These are phyloP conservation scores for Philaethria dido DNA, from an alignment of 2,888 invertebrate species.

Conservation along the genomic window DNA sequence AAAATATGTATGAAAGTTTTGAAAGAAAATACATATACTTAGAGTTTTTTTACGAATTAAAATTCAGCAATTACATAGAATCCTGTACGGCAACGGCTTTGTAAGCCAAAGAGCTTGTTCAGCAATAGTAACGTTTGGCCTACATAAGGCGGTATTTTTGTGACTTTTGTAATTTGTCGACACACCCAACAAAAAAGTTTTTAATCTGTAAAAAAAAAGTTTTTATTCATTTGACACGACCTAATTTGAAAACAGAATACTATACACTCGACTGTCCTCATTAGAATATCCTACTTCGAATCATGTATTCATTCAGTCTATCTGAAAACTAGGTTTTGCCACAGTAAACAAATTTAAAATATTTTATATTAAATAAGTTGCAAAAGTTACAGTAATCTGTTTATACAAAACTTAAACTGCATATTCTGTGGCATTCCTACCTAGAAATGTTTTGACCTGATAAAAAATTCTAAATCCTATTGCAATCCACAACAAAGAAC, in stretches of 20 bases:
- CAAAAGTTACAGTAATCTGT: background rate
- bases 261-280: conserved; percentile 3
- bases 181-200: too few relatives aligned
- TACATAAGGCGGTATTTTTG: conserved; percentile 11
- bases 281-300: conserved; percentile 1
- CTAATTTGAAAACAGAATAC: conserved; percentile 11
- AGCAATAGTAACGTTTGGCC: conserved; percentile 22
- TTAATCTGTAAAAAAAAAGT: conserved; percentile 1
- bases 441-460: conserved; percentile 18
- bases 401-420: background rate
- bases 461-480: conserved; percentile 31
- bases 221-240: conserved; percentile 20
- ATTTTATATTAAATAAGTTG: background rate
- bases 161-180: conserved; percentile 10
- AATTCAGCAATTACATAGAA: conserved; percentile 16
- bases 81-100: conserved; percentile 15
- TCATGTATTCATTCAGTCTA: background rate
- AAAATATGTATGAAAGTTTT: background rate
- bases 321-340: background rate
- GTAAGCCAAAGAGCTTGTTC: conserved; percentile 26
- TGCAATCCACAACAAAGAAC: conserved; percentile 29
- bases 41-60: background rate
- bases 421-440: background rate
- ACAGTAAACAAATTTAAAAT: background rate
- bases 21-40: background rate